phyloP scores from a whole-genome alignment of 2,113 vertebrate species.

The Toxotes jaculatrix region DNA sequence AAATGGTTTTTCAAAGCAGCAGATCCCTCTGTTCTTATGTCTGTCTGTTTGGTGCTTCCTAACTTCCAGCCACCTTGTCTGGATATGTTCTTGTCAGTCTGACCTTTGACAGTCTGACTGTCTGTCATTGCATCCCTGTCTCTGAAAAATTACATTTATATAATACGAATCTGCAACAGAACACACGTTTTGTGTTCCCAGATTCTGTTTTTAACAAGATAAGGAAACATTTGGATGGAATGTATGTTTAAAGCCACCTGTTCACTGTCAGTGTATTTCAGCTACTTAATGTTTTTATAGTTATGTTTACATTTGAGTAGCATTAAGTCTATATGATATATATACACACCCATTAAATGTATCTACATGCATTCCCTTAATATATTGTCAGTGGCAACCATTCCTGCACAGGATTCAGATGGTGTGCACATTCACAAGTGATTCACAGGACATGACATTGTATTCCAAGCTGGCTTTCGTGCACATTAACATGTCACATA shows the following conservation, averaged over 20 bases:
- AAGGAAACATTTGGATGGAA: neutral
- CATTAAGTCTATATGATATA: neutral
- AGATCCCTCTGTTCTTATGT: conserved; percentile 30
- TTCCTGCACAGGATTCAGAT: no score
- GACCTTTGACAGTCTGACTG: neutral
- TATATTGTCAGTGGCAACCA: no score
- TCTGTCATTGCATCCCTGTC: neutral
- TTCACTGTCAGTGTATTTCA: no score
- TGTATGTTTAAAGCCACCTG: neutral
- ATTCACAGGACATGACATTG: no score
- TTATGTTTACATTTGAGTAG: no score
- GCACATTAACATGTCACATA: neutral
- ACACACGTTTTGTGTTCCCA: neutral
- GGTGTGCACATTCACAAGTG: no score
- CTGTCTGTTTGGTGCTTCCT: neutral
- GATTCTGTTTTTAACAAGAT: no score
- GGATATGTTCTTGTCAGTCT: conserved; percentile 8
- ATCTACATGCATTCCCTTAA: neutral
- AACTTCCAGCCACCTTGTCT: conserved; percentile 10
- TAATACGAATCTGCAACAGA: neutral
- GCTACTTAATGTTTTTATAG: no score
- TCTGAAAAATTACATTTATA: neutral
- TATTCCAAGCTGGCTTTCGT: neutral
- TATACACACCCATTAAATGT: no score
- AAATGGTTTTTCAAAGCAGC: conserved; percentile 51